Base-by-base conservation (phyloP, 2,888 invertebrate species). In the Torymus texanus region DNA sequence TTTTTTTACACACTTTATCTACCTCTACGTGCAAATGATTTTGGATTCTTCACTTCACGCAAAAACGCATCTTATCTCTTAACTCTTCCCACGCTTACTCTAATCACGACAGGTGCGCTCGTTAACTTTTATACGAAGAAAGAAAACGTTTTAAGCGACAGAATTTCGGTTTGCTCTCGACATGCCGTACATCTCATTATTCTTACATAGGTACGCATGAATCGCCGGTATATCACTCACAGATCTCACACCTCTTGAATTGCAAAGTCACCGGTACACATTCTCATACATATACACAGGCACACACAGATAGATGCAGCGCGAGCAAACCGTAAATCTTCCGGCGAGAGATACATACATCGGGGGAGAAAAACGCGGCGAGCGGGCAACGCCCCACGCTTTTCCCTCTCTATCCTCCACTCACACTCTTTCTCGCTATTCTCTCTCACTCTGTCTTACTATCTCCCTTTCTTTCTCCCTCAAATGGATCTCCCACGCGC, bases 21-120 rank as follows among this genome's bases (percentile, higher is more conserved):
- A 79, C 79, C 79, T 79, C 74, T 61, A 29, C 14, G 58, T 78
- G 79, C 79, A 71, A 74, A 63, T 79, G 75, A 79, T 70, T 79
- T 79, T 79, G 70, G 79, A 75, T 73, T 72, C 21, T 73, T 72
- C 21, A 55, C 62, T 62, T 18, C 2, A 55, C 50, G 50, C 8
- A 29, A 67, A 67, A 55, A 41, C 10, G 41, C n/a, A 4, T 21
- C 41, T 50, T 76, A 63, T n/a, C 67, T 18, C 29, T n/a, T 41
- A 41, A 18, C 71, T 70, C 65, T 10, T 56, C 13, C 56, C 14
- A 65, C 53, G 29, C 21, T 50, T 29, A 53, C 50, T 53, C 10
- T 8, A 41, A 1, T 51, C 14, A 12, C 41, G 12, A 24, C 14
- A 13, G 3, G 2, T 51, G 41, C 41, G 41, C 10, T 41, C 41